Percentiles rank a stretch among this genome's conserved stretches.
These are phyloP conservation scores for Gymnothorax javanicus DNA, from an alignment of 2,797 vertebrate genomes.

Conservation along the genomic window DNA sequence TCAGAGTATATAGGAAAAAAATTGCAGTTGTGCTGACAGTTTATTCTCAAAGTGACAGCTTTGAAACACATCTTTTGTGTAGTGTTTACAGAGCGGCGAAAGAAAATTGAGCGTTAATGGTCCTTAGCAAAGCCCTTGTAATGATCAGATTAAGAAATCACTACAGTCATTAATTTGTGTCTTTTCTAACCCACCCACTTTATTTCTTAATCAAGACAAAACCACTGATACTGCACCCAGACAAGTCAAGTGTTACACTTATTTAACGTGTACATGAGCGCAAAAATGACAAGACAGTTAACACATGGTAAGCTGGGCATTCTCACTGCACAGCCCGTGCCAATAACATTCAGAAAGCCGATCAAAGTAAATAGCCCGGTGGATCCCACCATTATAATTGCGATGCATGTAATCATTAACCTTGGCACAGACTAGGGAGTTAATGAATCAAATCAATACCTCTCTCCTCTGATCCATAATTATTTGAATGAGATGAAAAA, in stretches of 20 bases:
- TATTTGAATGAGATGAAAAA: slow-evolving; percentile 99
- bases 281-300: too few relatives aligned
- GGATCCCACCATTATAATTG: slow-evolving; percentile 85
- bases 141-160: background rate
- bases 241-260: background rate
- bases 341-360: slow-evolving; percentile 81
- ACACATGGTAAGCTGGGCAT: slow-evolving; percentile 46
- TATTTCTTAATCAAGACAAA: background rate
- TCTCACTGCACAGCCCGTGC: slow-evolving; percentile 68
- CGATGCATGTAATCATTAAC: slow-evolving; percentile 97
- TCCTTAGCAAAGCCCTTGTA: background rate
- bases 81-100: background rate
- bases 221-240: background rate
- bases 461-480: slow-evolving; percentile 98
- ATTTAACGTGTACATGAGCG: background rate
- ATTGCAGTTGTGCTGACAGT: background rate
- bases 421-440: slow-evolving; percentile 88
- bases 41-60: background rate
- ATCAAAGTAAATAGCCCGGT: slow-evolving; percentile 83
- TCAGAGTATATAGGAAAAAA: background rate
- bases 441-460: slow-evolving; percentile 99
- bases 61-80: background rate
- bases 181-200: background rate
- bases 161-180: background rate
- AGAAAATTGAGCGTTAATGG: background rate